Conservation (phyloP, 2,113 vertebrate species). For the Nerophis lumbriciformis region DNA sequence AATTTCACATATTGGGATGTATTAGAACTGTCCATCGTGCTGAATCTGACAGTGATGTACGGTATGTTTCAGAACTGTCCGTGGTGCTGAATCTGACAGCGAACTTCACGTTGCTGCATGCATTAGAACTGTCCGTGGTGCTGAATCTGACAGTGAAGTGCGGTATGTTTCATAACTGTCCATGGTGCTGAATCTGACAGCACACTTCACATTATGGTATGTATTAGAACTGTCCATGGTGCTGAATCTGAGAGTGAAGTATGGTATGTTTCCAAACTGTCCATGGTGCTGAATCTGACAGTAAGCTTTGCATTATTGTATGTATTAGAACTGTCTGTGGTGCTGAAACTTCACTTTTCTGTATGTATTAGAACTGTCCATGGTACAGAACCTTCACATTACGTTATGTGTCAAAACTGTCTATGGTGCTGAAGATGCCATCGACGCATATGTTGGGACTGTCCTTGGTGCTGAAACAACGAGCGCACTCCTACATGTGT, state of each 20-base stretch:
- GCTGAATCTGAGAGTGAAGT: neutral
- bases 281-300: slow-evolving; percentile 5
- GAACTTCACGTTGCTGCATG: no score
- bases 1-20: no score
- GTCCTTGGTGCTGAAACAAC: neutral
- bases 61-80: slow-evolving; percentile 19
- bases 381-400: neutral
- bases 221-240: no score
- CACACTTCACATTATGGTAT: no score
- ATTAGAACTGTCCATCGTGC: neutral
- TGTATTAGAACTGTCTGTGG: neutral
- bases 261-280: slow-evolving; percentile 5
- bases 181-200: slow-evolving; percentile 3
- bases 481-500: no score
- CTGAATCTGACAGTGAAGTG: neutral
- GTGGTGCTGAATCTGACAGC: neutral
- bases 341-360: neutral
- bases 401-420: neutral
- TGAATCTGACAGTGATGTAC: neutral
- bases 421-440: neutral
- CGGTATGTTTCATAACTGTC: slow-evolving; percentile 9
- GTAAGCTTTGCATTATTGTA: neutral
- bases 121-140: no score
- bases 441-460: neutral
- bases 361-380: neutral